Base-by-base conservation (phyloP, 2,888 invertebrate genomes). In the Ptilodon capucinus region DNA sequence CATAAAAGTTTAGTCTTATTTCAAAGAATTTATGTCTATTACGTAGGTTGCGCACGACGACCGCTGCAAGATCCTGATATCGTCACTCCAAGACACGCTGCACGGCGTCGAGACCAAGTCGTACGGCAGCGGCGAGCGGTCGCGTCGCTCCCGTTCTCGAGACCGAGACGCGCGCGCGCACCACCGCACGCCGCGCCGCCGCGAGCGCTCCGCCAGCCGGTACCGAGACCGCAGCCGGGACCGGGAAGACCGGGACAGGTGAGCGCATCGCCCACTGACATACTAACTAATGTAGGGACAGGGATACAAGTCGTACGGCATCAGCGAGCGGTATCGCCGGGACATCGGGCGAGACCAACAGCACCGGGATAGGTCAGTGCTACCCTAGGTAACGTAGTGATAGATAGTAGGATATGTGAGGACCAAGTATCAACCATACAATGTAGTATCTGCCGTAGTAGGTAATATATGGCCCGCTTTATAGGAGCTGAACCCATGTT, bases 51-150 rank as follows among this genome's bases (percentile, higher is more conserved):
- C 98, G 0, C 95, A 95, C 68, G 99, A 99, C 85, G 99, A 99
- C 80, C 94, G 99, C 35, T 99, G 99, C 92, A 98, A 99, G 91
- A 99, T 99, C 68, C 91, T 99, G 46, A 98, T 99, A 62, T 98
- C 97, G 67, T 98, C 98, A 0, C 92, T 99, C 2, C 97, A 98
- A 86, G 99, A 99, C 80, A 99, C 99, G 1, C 91, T 99, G 34
- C 96, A 98, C 81, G 99, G 99, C 41, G 98, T 99, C 11, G 99
- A 99, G 91, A 96, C 97, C 30, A 99, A 99, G 90, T 98, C 98
- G 65, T 99, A 99, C 81, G 97, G 97, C 63, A 94, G 94, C 35
- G 81, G 75, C 44, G 81, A 88, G 53, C 72, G 88, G 1, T 74
- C 81, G 11, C 81, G 86, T 0, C 86, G 92, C 9, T 93, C 93